Base-by-base conservation (phyloP, 2,113 vertebrate species). In the Holacanthus passer region DNA sequence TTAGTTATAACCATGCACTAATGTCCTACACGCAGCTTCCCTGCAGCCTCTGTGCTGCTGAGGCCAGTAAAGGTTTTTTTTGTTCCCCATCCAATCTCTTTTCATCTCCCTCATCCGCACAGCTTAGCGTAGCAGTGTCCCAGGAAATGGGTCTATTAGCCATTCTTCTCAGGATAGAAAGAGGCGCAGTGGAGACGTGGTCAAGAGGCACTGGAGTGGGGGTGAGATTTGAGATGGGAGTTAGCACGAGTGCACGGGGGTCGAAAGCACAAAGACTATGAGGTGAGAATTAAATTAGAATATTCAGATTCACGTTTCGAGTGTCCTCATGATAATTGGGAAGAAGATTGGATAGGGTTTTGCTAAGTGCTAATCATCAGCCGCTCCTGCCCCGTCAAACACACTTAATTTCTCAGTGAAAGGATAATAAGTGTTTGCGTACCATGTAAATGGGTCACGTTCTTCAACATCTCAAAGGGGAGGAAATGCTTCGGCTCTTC, bases 71-170 rank as follows among this genome's bases (percentile, higher is more conserved):
- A 65, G 73, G 72, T 7, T 65, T 89, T 65, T 75, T 76, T 85
- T 89, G 16, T 79, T 83, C 74, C 80, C 87, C 29, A 77, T 91
- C 87, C 88, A 90, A 91, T 94, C 85, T 91, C 87, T 79, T 89
- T 90, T 92, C 85, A 90, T 91, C 86, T 77, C 62, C 22, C 83
- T 86, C 74, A 90, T 89, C 88, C 84, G n/a, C 79, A 37, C 67
- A 76, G 81, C 89, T 92, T 86, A 91, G 87, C n/a, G 71, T 63
- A 52, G 75, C 68, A 27, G 27, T 60, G 53, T 87, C 81, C 68
- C 53, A 86, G 78, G 73, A 94, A 92, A 92, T 86, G 50, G 72
- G 32, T 86, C 86, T 91, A 88, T 88, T 90, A 63, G 72, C 73
- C 39, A 9, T 89, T 83, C 66, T 79, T 87, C 67, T 88, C 70